Percentiles rank a stretch among this genome's conserved stretches.
Evolutionary conservation across 2,113 vertebrate genomes (phyloP).

Genomic region (Pterophyllum scalare): DNA sequence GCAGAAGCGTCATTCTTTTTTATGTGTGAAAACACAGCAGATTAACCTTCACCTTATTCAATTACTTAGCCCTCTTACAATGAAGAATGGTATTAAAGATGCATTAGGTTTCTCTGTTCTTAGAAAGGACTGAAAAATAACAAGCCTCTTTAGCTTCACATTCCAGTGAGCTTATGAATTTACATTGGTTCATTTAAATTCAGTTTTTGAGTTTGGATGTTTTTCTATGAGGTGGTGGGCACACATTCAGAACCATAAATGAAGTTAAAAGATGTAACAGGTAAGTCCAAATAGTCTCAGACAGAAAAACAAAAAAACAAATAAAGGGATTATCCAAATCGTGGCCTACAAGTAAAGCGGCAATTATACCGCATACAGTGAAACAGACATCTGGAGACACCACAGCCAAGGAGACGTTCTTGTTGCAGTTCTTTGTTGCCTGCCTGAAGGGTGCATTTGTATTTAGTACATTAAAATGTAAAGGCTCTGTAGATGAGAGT

Average conservation of each 20-base stretch:
- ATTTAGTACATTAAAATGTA: neutral
- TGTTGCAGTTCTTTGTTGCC: neutral
- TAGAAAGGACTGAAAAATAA: neutral
- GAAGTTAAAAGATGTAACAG: neutral
- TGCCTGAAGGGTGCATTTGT: neutral
- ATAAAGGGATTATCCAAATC: neutral
- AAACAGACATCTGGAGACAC: neutral
- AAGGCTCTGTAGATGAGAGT: neutral
- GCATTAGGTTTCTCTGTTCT: neutral
- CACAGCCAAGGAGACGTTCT: neutral
- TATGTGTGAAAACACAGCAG: neutral
- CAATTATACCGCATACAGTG: neutral
- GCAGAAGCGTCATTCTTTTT: neutral
- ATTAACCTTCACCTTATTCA: neutral
- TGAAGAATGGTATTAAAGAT: neutral
- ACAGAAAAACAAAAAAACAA: neutral
- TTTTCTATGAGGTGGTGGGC: neutral
- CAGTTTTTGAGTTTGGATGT: conserved; percentile 1
- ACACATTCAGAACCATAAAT: neutral
- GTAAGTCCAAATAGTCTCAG: neutral
- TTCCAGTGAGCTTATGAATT: neutral
- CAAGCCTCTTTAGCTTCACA: conserved; percentile 9
- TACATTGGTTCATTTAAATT: neutral
- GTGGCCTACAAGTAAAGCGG: fast-evolving
- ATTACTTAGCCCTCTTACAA: neutral